Conservation (phyloP, 1,140 invertebrate genomes). For the Ptiloglossa arizonensis region DNA sequence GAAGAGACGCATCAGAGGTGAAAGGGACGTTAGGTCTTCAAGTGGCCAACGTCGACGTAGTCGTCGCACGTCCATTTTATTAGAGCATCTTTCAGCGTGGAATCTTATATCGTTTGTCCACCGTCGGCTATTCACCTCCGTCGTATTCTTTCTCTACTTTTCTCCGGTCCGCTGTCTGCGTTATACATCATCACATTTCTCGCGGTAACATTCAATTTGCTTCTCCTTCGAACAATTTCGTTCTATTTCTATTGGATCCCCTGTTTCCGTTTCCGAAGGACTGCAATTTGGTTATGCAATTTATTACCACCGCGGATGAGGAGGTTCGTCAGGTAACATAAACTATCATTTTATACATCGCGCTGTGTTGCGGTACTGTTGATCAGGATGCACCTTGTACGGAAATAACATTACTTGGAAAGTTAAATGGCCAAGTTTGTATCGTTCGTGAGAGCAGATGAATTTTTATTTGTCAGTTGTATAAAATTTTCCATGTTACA, state of each 20-base stretch:
- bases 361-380: too few species aligned
- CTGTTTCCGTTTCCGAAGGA: background rate
- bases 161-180: conserved; percentile 7
- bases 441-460: too few species aligned
- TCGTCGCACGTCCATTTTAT: conserved; percentile 72
- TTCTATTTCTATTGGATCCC: conserved; percentile 23
- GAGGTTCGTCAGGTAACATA: too few species aligned
- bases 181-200: conserved; percentile 30
- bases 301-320: background rate
- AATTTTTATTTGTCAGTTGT: too few species aligned
- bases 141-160: conserved; percentile 34
- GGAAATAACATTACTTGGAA: background rate
- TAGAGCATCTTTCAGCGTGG: conserved; percentile 73
- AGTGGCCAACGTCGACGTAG: conserved; percentile 62
- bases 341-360: too few species aligned
- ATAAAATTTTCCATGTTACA: too few species aligned
- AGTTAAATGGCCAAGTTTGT: background rate
- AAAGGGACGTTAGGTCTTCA: conserved; percentile 69
- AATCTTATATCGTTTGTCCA: conserved; percentile 76
- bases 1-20: conserved; percentile 63
- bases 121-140: conserved; percentile 69
- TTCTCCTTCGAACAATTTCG: background rate
- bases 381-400: too few species aligned
- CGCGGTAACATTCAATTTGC: conserved; percentile 29
- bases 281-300: background rate